These are phyloP conservation scores for Periophthalmus modestus DNA, from an alignment of 2,113 vertebrate genomes.

Conservation along the genomic window DNA sequence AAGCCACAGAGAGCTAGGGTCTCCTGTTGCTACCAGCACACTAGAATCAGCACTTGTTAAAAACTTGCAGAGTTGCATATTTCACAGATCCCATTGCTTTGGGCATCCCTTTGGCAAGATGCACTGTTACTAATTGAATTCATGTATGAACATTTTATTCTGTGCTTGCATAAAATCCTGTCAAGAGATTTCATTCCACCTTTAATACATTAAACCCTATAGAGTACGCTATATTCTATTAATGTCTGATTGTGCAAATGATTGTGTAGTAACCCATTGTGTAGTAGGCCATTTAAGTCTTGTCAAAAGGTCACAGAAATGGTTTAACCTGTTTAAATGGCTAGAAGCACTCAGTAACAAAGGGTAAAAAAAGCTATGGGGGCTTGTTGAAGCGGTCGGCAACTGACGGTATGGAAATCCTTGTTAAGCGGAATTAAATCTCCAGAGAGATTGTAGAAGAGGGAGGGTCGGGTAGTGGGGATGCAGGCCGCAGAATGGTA, in stretches of 20 bases:
- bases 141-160: constrained; percentile 39
- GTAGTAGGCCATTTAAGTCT: constrained; percentile 29
- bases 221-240: constrained; percentile 23
- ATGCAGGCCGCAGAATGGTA: constrained; percentile 25
- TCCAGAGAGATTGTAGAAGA: constrained; percentile 23
- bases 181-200: constrained; percentile 8
- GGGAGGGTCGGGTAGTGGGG: constrained; percentile 1
- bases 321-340: constrained; percentile 40
- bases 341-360: constrained; percentile 18
- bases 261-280: constrained; percentile 29
- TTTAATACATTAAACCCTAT: constrained; percentile 5
- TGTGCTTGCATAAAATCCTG: constrained; percentile 33
- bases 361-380: constrained; percentile 17
- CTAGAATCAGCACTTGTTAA: constrained; percentile 25
- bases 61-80: constrained; percentile 44
- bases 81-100: constrained; percentile 22
- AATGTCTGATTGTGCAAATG: constrained; percentile 15
- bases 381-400: constrained; percentile 18
- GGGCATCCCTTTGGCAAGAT: constrained; percentile 18
- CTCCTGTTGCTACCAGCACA: constrained; percentile 10
- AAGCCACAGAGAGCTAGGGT: constrained; percentile 28
- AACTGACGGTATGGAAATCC: constrained; percentile 52
- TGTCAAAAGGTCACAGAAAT: constrained; percentile 39
- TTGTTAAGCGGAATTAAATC: constrained; percentile 59
- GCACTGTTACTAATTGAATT: constrained; percentile 35